Base-by-base conservation (phyloP, 2,113 vertebrate species). In the Columba janthina region DNA sequence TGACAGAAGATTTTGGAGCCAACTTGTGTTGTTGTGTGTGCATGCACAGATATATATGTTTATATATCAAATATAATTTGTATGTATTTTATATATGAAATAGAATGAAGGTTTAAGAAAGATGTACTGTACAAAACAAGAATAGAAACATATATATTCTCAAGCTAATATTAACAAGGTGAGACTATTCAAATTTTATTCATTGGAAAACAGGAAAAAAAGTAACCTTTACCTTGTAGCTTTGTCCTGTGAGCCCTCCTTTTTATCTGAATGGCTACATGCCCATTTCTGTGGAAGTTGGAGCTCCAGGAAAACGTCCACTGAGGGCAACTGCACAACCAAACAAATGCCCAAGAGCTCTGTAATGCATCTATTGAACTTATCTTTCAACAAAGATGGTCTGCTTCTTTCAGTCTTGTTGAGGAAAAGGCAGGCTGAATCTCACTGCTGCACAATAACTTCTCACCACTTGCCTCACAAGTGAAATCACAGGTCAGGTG, bases 21-120 rank as follows among this genome's bases (percentile, higher is more conserved):
- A 73, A 84, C 31, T 32, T 6, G 17, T 38, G 19, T 51, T 15
- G 76, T 22, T 54, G 3, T 62, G 16, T 62, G 6, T 40, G 8
- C 8, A 2, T 14, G 12, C 22, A 5, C 4, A 5, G 5, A 20
- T 26, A 34, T 10, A 8, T 26, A 24, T 7, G 5, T 18, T n/a
- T 38, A 17, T 38, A n/a, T n/a, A n/a, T 16, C 4, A 5, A 5
- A 24, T 26, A 34, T 11, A 8, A 26, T 7, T 4, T 21, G 32
- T 42, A 17, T 38, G 29, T 38, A 28, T 19, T 60, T 64, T 62
- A 31, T 51, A 28, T 32, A 15, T 29, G 50, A 36, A 75, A 31
- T 34, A 26, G 9, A 69, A 7, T 9, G 13, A 46, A 34, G 3
- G 6, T 34, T 88, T 88, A 58, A 83, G 16, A 92, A 17, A 54